Evolutionary conservation across 2,113 vertebrate species (phyloP).

Genomic region (Steatornis caripensis): DNA sequence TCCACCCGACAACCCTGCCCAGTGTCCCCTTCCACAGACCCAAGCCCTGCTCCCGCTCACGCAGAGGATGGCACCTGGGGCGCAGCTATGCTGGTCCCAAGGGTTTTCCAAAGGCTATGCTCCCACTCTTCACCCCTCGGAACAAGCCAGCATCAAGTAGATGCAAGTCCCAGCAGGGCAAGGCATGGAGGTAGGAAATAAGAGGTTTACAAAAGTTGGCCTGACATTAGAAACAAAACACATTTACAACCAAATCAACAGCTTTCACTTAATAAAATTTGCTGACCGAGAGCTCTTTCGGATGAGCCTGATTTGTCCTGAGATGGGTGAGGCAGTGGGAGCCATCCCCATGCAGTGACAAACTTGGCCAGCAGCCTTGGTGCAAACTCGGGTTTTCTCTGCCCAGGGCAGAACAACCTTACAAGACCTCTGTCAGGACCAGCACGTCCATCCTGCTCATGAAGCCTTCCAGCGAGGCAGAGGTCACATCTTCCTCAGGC

Average conservation of each 20-base stretch:
- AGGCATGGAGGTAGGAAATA: neutral
- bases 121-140: neutral
- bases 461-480: neutral
- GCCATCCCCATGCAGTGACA: fast-evolving
- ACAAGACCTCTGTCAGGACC: neutral
- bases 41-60: neutral
- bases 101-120: neutral
- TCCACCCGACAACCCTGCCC: neutral
- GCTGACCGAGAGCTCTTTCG: neutral
- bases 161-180: neutral
- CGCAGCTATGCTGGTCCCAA: neutral
- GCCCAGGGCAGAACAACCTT: neutral
- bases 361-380: neutral
- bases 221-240: neutral
- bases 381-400: neutral
- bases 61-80: neutral
- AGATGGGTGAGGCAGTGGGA: neutral
- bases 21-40: neutral
- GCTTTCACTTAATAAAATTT: neutral
- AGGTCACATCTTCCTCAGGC: neutral
- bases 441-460: neutral
- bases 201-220: neutral
- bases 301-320: neutral
- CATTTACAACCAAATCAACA: neutral
- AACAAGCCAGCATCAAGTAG: neutral